Conservation (phyloP, 2,113 vertebrate species). For the Cinclus mexicanus region DNA sequence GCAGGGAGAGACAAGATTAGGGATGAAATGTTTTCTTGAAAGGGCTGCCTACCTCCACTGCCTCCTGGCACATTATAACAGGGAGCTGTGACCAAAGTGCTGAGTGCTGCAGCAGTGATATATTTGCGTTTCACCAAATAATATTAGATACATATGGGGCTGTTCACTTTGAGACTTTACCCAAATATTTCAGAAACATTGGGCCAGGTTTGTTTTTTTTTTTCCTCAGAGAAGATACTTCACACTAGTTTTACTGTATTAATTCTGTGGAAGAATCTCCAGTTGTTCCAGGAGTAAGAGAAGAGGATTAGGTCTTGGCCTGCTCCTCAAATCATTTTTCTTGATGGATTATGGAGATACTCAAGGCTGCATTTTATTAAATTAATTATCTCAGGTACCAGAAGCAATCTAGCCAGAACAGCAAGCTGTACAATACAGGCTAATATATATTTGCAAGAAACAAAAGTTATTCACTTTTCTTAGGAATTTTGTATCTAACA, state of each 20-base stretch:
- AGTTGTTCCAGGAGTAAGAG: not conserved
- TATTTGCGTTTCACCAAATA: not conserved
- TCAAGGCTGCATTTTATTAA: not conserved
- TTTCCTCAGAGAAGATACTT: not conserved
- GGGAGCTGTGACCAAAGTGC: not conserved
- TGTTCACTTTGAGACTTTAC: not conserved
- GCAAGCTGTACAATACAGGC: not conserved
- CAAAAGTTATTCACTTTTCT: not conserved
- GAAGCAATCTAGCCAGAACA: not conserved
- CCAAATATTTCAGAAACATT: not conserved
- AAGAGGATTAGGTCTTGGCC: not conserved
- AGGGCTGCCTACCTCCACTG: not conserved
- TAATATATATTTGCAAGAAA: not conserved
- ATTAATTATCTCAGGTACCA: not conserved
- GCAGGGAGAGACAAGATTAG: not conserved
- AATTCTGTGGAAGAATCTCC: not conserved
- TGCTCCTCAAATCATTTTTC: not conserved
- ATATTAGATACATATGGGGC: not conserved
- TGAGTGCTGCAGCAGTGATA: conserved; percentile 20
- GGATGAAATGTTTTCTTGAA: not conserved
- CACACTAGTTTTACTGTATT: not conserved
- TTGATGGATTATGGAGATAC: not conserved
- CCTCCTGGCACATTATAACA: not conserved
- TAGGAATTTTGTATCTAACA: not conserved
- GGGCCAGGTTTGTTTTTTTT: not conserved